Conservation (phyloP, 2,113 vertebrate species). For the Malurus cyaneus region DNA sequence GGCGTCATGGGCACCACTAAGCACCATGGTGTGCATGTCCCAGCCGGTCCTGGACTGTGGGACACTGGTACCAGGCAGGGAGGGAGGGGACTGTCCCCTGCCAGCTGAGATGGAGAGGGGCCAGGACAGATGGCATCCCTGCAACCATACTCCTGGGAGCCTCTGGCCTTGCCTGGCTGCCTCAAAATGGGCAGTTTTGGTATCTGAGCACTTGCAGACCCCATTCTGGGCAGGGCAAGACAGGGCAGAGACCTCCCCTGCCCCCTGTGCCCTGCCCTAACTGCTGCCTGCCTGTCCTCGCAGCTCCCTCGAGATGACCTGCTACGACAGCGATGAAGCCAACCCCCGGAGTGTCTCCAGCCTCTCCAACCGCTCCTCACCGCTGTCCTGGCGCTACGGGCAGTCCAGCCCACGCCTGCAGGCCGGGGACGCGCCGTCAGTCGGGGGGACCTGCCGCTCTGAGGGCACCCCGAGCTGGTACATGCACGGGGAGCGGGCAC, state of each 20-base stretch:
- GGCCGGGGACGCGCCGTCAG: conserved; percentile 90
- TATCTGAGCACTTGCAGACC: not conserved
- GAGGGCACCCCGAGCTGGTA: conserved; percentile 78
- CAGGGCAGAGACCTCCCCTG: not conserved
- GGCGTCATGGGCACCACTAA: not conserved
- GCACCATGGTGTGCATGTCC: fast-evolving
- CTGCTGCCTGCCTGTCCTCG: not conserved
- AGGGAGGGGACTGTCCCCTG: not conserved
- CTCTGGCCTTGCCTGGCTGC: not conserved
- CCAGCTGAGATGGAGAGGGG: not conserved
- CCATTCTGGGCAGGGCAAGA: not conserved
- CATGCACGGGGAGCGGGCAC: conserved; percentile 77
- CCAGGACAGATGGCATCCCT: fast-evolving
- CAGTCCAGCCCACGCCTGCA: conserved; percentile 93
- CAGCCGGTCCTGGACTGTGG: not conserved
- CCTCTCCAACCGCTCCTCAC: conserved; percentile 92
- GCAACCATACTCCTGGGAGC: not conserved
- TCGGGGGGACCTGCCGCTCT: conserved; percentile 82
- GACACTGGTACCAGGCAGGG: not conserved
- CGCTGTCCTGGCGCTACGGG: conserved; percentile 92
- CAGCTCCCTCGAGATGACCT: conserved; percentile 87
- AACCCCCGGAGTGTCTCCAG: conserved; percentile 89
- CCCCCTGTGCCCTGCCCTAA: not conserved
- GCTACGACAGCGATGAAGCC: conserved; percentile 93
- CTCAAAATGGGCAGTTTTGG: not conserved